Evolutionary conservation across 2,888 invertebrate species (phyloP), one percentile per base, ranked within the genome.

Genomic region (Caenorhabditis sp.): DNA sequence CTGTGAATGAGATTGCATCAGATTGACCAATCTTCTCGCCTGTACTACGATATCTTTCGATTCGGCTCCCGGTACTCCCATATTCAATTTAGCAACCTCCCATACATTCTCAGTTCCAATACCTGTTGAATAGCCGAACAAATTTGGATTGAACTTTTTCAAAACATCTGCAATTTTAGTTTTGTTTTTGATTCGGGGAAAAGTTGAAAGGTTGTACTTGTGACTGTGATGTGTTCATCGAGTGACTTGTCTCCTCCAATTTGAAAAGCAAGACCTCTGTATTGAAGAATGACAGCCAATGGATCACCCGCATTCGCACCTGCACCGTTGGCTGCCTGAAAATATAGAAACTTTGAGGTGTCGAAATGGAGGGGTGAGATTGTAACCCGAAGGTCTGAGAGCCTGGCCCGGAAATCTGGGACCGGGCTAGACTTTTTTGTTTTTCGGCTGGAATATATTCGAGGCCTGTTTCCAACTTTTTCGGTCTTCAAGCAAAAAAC

Each of bases 141-240:
- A 84, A 62, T 90, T 89, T 0, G 92, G 92, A 87, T 93, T 93
- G 89, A 91, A 93, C 88, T 92, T 92, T 90, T 92, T 91, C 58
- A 93, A 88, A 83, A 93, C 92, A 85, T 93, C 83, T 83, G 60
- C 53, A 81, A 66, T 12, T 3, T 12, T 58, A 21, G 17, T 24
- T 23, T 21, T 19, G 5, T n/a, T 31, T 19, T 23, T 17, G 17
- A 21, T 19, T n/a, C 12, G 14, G n/a, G 3, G 17, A 17, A 43
- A n/a, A 0, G 10, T 10, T 31, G 4, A 10, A 31, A 1, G 0
- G 3, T 53, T 69, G 63, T 19, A 81, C 79, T 81, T 10, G 81
- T 69, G 6, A 81, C 62, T 5, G 80, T 81, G 17, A 81, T 70
- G 49, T 81, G 81, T 55, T 75, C 62, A 55, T 73, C 78, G 23